These are phyloP conservation scores for Pipistrellus pygmaeus DNA, from an alignment of 2,797 vertebrate genomes.

Conservation along the genomic window DNA sequence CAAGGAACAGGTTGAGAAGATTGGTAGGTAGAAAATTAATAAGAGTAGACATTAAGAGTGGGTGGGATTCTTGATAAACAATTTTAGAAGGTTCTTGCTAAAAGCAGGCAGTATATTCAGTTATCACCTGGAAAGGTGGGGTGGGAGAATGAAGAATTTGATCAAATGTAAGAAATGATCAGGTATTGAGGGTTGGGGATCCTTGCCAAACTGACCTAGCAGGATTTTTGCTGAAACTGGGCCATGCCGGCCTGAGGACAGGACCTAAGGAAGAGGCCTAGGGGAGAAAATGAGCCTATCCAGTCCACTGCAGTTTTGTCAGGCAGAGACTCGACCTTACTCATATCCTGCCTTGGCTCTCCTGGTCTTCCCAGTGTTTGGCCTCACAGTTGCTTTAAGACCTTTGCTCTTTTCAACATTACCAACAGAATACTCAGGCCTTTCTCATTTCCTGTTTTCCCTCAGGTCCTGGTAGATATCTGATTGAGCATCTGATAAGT, in stretches of 20 bases:
- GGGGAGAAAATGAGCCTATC: not conserved
- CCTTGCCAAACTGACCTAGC: not conserved
- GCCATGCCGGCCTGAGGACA: not conserved
- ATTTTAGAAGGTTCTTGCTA: not conserved
- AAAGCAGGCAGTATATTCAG: not conserved
- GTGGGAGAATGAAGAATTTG: not conserved
- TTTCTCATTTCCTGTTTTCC: not conserved
- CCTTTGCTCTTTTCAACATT: not conserved
- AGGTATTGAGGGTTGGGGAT: not conserved
- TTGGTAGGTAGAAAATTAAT: not conserved
- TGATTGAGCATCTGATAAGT: constrained; percentile 19
- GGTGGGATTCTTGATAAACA: not conserved
- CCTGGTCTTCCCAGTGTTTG: not conserved
- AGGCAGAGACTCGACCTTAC: not conserved
- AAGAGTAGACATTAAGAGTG: not conserved
- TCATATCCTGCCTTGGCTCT: not conserved
- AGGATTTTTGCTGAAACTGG: constrained; percentile 10
- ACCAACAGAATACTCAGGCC: not conserved
- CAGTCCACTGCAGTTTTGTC: not conserved
- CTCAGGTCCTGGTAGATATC: not conserved
- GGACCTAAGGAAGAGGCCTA: not conserved
- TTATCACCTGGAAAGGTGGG: not conserved
- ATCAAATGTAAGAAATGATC: not conserved
- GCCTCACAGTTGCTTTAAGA: not conserved
- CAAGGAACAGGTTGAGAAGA: not conserved